Base-by-base conservation (phyloP, 2,888 invertebrate genomes). In the Cosmopolites sordidus region DNA sequence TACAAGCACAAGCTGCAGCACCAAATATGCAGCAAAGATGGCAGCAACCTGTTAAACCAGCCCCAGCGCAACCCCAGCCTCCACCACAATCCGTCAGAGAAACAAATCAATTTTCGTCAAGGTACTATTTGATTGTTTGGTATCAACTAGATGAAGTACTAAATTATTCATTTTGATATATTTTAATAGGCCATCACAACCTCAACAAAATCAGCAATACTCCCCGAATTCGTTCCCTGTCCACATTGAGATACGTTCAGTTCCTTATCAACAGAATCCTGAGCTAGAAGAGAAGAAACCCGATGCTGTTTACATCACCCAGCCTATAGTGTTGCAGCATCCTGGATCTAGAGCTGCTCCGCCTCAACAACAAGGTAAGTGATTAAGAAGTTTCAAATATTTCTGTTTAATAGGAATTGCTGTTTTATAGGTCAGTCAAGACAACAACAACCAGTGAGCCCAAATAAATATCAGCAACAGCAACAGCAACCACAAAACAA, bases 271-370 rank as follows among this genome's bases (percentile, higher is more conserved):
- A 51, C 63, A 56, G 48, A 57, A 58, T 37, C 43, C 42, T 27
- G 58, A 63, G 42, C 41, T 56, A 11, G 62, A 63, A 48, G 73
- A 66, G 45, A 65, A 67, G 16, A 63, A 60, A 11, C 64, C 68
- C 17, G 66, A 70, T 47, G 70, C 66, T 18, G 69, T 71, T 15
- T 70, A 67, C 48, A 64, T 69, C 4, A 70, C 70, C 18, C 71
- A 71, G 42, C 71, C 71, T 3, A 33, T 68, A 15, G 66, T 71
- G 3, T 60, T 69, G 50, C 67, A 69, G 53, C 70, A 71, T 62
- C 69, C 70, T 18, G 71, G 70, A 15, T 54, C 62, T 9, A 43
- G 49, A 38, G 49, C 54, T 40, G 47, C 53, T 27, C 57, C 53
- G 33, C 22, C 22, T 22, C 52, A 51, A 37, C 47, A 53, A 43